Evolutionary conservation across 2,113 vertebrate species (phyloP).

Genomic region (Todiramphus chloris): DNA sequence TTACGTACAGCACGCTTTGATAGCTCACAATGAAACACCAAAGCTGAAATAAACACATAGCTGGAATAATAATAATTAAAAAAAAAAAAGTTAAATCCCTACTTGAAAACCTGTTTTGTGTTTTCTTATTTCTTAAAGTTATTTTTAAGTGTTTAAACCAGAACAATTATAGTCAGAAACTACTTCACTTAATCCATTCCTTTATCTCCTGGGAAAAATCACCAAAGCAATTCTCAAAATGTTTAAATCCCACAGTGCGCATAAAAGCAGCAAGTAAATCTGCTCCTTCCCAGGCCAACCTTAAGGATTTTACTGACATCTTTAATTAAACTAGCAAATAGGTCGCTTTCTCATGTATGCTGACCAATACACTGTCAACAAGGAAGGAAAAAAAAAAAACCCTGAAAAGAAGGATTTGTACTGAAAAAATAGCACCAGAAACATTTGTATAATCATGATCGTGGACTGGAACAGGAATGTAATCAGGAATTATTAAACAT

Average conservation of each 20-base stretch:
- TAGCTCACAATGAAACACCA: slow-evolving; percentile 37
- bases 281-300: slow-evolving; percentile 59
- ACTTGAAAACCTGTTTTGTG: slow-evolving; percentile 52
- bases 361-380: slow-evolving; percentile 52
- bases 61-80: not conserved
- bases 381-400: slow-evolving; percentile 17
- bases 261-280: slow-evolving; percentile 67
- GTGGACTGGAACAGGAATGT: slow-evolving; percentile 57
- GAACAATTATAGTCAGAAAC: slow-evolving; percentile 65
- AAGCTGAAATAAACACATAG: slow-evolving; percentile 45
- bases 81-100: slow-evolving; percentile 33
- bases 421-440: slow-evolving; percentile 61
- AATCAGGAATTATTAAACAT: slow-evolving; percentile 59
- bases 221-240: slow-evolving; percentile 65
- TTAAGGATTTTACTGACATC: slow-evolving; percentile 60
- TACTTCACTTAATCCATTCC: slow-evolving; percentile 65
- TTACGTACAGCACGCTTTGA: not conserved
- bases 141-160: slow-evolving; percentile 70
- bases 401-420: slow-evolving; percentile 62
- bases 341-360: slow-evolving; percentile 50
- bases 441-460: slow-evolving; percentile 64
- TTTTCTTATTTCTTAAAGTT: slow-evolving; percentile 61
- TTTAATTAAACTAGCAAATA: slow-evolving; percentile 74
- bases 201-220: slow-evolving; percentile 70
- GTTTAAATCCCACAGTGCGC: slow-evolving; percentile 61